These are phyloP conservation scores for Oopsacas minuta DNA, from an alignment of 37 sponge, comb jelly and placozoan genomes.

Conservation along the genomic window DNA sequence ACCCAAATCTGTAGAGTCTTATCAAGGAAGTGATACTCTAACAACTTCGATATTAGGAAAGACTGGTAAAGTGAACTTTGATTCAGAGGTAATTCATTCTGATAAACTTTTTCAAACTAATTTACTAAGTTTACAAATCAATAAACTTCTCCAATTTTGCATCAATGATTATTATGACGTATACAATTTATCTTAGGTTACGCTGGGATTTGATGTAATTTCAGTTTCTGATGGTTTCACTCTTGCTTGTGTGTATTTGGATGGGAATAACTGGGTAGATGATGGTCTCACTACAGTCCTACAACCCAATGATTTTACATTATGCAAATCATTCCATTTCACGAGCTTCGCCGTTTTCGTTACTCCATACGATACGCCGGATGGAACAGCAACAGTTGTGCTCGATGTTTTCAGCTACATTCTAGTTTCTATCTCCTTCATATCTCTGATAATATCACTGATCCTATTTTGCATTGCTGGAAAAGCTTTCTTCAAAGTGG, in stretches of 20 bases:
- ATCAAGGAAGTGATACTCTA: not conserved
- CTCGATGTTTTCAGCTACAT: not conserved
- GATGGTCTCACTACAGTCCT: not conserved
- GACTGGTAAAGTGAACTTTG: not conserved
- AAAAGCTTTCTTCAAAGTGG: slow-evolving; percentile 7
- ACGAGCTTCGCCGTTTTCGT: not conserved
- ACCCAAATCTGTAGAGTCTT: not conserved
- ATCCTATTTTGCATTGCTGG: not conserved
- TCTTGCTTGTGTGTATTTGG: not conserved
- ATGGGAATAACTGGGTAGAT: not conserved
- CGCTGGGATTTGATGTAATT: not conserved
- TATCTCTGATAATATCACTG: not conserved
- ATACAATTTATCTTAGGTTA: not conserved
- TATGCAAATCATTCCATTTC: not conserved
- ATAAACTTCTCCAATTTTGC: not conserved
- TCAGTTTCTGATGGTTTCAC: not conserved
- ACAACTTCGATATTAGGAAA: not conserved
- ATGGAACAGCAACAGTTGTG: not conserved
- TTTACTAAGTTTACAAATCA: not conserved
- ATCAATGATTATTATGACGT: not conserved
- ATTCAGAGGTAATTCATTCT: not conserved
- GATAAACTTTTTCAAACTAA: not conserved
- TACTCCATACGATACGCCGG: not conserved
- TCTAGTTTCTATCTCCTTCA: not conserved
- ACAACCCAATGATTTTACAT: not conserved